Conservation (phyloP, 2,888 invertebrate genomes). For the Furcula furcula region DNA sequence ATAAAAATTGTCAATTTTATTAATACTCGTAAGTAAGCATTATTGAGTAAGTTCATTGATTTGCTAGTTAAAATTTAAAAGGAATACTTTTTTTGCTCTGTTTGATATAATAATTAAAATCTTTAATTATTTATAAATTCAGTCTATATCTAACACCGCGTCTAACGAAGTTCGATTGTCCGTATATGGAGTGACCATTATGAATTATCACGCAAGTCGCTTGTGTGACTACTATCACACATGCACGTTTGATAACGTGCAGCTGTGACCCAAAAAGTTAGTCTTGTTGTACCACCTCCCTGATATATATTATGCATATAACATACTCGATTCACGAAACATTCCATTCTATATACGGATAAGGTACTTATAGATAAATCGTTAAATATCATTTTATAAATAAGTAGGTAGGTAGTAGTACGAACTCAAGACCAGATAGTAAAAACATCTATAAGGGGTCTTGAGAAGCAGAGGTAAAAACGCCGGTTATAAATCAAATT, state of each 20-base stretch:
- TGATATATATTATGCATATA: slow-evolving; percentile 17
- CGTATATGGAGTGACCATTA: slow-evolving; percentile 50
- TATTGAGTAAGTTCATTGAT: no score
- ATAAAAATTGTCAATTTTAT: no score
- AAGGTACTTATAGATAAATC: slow-evolving; percentile 14
- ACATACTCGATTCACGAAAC: slow-evolving; percentile 22
- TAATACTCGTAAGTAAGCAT: no score
- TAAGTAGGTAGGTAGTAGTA: no score
- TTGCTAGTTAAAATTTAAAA: no score
- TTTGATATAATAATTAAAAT: background rate
- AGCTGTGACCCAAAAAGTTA: slow-evolving; percentile 75
- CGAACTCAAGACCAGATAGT: no score
- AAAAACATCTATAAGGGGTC: no score
- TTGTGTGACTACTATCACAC: slow-evolving; percentile 52
- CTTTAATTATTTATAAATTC: background rate
- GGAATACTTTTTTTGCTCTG: background rate
- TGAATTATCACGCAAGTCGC: slow-evolving; percentile 44
- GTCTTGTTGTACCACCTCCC: slow-evolving; percentile 35
- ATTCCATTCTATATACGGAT: slow-evolving; percentile 14
- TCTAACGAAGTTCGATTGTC: slow-evolving; percentile 17
- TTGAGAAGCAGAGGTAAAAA: no score
- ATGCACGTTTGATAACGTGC: slow-evolving; percentile 60
- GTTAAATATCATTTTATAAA: no score
- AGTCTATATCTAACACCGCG: background rate
- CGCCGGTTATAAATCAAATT: no score